Evolutionary conservation across 2,113 vertebrate genomes (phyloP).

Genomic region (Thalassarche chlororhynchos): DNA sequence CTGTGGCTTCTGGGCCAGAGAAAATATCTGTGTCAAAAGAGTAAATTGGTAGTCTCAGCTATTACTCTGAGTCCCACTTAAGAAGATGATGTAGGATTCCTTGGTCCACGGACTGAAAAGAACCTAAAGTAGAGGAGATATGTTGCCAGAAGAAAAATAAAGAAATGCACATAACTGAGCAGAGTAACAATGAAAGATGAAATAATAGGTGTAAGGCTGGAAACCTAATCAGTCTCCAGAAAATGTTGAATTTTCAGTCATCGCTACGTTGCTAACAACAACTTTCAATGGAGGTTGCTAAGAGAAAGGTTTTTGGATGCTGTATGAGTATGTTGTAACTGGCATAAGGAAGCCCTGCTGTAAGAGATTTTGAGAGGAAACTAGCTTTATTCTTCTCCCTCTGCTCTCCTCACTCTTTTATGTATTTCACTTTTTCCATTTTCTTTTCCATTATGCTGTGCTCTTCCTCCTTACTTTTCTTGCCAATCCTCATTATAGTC

Average conservation of each 20-base stretch:
- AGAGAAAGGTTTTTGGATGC: background rate
- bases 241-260: background rate
- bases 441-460: background rate
- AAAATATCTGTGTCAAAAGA: background rate
- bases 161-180: background rate
- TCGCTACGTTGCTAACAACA: background rate
- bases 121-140: background rate
- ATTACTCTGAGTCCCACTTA: background rate
- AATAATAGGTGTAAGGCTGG: slow-evolving; percentile 38
- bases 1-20: background rate
- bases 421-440: background rate
- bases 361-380: background rate
- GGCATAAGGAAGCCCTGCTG: background rate
- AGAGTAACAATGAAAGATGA: slow-evolving; percentile 35
- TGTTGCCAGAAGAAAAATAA: background rate
- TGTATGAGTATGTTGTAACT: background rate
- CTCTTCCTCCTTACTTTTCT: background rate
- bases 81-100: background rate
- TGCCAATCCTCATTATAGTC: background rate
- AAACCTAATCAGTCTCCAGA: background rate
- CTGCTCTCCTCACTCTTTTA: background rate
- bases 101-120: background rate
- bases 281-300: background rate
- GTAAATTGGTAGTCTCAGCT: background rate
- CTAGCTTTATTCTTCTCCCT: background rate